These are phyloP conservation scores for Chlorodrepanis virens DNA, from an alignment of 2,113 vertebrate genomes.

Conservation along the genomic window DNA sequence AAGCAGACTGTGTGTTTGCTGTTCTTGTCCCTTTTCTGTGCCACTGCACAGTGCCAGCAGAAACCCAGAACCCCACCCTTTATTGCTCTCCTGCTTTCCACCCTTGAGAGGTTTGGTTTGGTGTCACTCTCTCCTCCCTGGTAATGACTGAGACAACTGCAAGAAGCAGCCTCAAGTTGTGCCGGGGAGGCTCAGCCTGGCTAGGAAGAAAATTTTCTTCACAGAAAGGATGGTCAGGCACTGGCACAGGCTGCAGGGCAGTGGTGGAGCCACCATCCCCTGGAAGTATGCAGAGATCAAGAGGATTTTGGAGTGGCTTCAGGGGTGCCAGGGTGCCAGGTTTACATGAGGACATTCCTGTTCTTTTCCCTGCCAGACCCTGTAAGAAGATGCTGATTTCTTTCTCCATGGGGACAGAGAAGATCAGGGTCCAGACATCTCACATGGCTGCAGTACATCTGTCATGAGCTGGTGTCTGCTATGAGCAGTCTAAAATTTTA, in stretches of 20 bases:
- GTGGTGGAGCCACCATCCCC: neutral
- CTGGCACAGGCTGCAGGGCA: neutral
- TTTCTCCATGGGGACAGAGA: neutral
- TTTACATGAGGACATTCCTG: rapidly evolving
- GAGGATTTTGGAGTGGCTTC: neutral
- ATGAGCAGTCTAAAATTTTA: neutral
- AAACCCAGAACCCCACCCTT: neutral
- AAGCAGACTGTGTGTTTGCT: neutral
- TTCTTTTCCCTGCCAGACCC: neutral
- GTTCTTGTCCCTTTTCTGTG: neutral
- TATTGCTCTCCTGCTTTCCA: neutral
- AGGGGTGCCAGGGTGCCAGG: neutral
- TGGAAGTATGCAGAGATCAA: neutral
- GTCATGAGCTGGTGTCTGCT: neutral
- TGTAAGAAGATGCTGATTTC: neutral
- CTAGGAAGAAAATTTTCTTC: neutral
- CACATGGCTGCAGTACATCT: neutral
- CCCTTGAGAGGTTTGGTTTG: neutral
- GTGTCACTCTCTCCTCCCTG: neutral
- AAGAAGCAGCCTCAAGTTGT: neutral
- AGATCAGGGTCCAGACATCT: neutral
- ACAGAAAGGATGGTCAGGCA: neutral
- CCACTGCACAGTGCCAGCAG: neutral
- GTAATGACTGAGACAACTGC: neutral
- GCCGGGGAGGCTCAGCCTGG: neutral